phyloP scores from a whole-genome alignment of 2,797 vertebrate genomes.

The Anguilla marmorata region DNA sequence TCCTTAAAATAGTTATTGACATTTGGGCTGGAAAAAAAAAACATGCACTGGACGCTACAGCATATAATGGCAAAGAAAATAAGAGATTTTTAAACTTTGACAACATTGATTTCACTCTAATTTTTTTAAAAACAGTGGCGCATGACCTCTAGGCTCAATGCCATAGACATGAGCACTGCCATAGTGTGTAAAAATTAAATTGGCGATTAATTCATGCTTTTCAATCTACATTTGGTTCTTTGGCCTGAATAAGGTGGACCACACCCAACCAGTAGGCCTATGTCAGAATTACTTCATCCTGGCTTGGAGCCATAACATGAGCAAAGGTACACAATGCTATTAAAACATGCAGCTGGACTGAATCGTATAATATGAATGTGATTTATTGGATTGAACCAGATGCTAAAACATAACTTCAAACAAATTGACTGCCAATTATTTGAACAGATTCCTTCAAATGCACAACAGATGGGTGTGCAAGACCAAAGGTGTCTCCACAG shows the following conservation, averaged over 20 bases:
- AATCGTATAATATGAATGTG: slow-evolving; percentile 76
- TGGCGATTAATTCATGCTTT: not conserved
- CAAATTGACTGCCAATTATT: slow-evolving; percentile 85
- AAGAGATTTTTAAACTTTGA: not conserved
- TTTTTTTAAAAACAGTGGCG: not conserved
- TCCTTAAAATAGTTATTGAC: not conserved
- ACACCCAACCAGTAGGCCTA: slow-evolving; percentile 54
- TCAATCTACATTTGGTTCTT: not conserved
- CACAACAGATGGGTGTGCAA: slow-evolving; percentile 74
- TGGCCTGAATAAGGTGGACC: not conserved
- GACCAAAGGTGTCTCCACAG: slow-evolving; percentile 70
- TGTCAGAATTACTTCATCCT: slow-evolving; percentile 55
- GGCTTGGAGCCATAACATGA: slow-evolving; percentile 54
- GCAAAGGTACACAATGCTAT: slow-evolving; percentile 58
- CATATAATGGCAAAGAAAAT: not conserved
- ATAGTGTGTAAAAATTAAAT: not conserved
- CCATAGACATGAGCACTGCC: not conserved
- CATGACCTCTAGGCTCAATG: not conserved
- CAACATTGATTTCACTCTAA: not conserved
- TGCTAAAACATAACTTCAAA: slow-evolving; percentile 85
- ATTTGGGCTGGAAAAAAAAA: slow-evolving; percentile 3
- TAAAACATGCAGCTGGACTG: slow-evolving; percentile 57
- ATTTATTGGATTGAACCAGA: slow-evolving; percentile 80
- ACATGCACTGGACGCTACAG: too few species aligned
- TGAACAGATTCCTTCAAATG: slow-evolving; percentile 78